phyloP scores from a whole-genome alignment of 2,888 invertebrate species.

The Arge pagana region DNA sequence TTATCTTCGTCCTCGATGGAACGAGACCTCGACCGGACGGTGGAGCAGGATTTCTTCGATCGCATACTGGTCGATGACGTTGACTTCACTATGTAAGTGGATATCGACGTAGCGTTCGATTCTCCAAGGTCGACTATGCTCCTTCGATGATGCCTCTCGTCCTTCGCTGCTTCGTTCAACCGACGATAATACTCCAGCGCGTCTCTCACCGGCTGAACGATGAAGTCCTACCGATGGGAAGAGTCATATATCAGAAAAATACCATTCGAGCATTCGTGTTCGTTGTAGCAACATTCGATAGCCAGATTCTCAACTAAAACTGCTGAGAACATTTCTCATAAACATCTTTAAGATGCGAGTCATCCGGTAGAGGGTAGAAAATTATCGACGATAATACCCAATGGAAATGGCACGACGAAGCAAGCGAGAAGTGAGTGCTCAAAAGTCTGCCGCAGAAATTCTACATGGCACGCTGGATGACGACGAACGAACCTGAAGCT shows the following conservation, averaged over 20 bases:
- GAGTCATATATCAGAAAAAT: too few relatives aligned
- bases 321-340: too few relatives aligned
- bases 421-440: neutral
- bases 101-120: slow-evolving; percentile 32
- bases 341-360: too few relatives aligned
- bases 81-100: slow-evolving; percentile 46
- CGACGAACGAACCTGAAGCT: slow-evolving; percentile 65
- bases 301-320: too few relatives aligned
- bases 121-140: slow-evolving; percentile 58
- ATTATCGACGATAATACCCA: neutral
- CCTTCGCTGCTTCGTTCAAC: slow-evolving; percentile 67
- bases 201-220: slow-evolving; percentile 66
- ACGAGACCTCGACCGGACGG: slow-evolving; percentile 50
- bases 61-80: slow-evolving; percentile 53
- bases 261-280: too few relatives aligned
- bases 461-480: too few relatives aligned
- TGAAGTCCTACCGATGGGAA: slow-evolving; percentile 61
- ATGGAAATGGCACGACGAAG: neutral
- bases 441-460: too few relatives aligned
- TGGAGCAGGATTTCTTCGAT: slow-evolving; percentile 58
- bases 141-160: slow-evolving; percentile 65
- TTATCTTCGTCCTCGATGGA: slow-evolving; percentile 53
- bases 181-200: slow-evolving; percentile 68
- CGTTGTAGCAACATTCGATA: too few relatives aligned
- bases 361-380: neutral